Base-by-base conservation (phyloP, 1,140 invertebrate species). In the Pygmarrhopalites habei region DNA sequence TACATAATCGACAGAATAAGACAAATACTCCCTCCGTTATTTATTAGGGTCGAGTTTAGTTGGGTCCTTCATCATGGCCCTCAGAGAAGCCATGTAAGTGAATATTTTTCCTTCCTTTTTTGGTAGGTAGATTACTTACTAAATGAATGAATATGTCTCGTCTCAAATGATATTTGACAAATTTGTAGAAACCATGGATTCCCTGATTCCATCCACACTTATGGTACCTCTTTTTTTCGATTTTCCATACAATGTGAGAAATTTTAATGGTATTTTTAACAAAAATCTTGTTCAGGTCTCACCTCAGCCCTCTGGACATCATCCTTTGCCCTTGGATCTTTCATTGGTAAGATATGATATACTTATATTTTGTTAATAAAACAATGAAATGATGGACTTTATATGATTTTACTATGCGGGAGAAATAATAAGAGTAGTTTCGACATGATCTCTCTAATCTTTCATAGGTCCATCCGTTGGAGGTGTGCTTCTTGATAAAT, bases 221-320 rank as follows among this genome's bases (percentile, higher is more conserved):
- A 89, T 66, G 88, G n/a, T n/a, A n/a, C n/a, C n/a, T n/a, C n/a
- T n/a, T n/a, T n/a, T n/a, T n/a, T n/a, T n/a, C n/a, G n/a, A n/a
- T n/a, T n/a, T n/a, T n/a, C n/a, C n/a, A n/a, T n/a, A n/a, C n/a
- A n/a, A n/a, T n/a, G n/a, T n/a, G n/a, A n/a, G n/a, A n/a, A n/a
- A n/a, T n/a, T n/a, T n/a, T n/a, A n/a, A n/a, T n/a, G n/a, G n/a
- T n/a, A n/a, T n/a, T n/a, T n/a, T n/a, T n/a, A n/a, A n/a, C n/a
- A n/a, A n/a, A n/a, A n/a, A n/a, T n/a, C n/a, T n/a, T n/a, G n/a
- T n/a, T n/a, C n/a, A n/a, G n/a, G 88, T 0, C 75, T 92, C 28
- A 85, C 92, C 47, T 91, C 89, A 2, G 88, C 87, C 1, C 77
- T 92, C 43, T 91, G 88, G 87, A 90, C 89, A 0, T 90, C 88